phyloP scores from a whole-genome alignment of 2,888 invertebrate species.

The Tryphoninae sp. region DNA sequence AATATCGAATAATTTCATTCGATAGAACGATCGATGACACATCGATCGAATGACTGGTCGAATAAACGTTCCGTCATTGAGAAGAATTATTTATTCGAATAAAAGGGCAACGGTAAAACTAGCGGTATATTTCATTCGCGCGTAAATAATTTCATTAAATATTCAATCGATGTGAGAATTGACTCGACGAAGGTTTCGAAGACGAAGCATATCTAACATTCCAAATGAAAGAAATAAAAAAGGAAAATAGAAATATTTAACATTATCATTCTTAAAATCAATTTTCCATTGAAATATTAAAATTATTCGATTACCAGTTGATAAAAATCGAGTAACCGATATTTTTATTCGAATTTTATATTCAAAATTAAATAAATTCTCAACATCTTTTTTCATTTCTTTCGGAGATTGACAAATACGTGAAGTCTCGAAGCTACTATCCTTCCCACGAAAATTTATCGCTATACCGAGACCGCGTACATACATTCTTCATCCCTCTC shows the following conservation, averaged over 20 bases:
- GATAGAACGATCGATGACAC: slow-evolving; percentile 43
- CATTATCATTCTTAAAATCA: too few species aligned
- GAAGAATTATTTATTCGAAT: slow-evolving; percentile 34
- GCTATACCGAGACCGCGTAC: slow-evolving; percentile 8
- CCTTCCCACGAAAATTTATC: slow-evolving; percentile 32
- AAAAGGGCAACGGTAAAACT: slow-evolving; percentile 27
- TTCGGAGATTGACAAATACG: not conserved
- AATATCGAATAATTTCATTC: slow-evolving; percentile 10
- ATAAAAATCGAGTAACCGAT: not conserved
- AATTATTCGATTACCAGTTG: too few species aligned
- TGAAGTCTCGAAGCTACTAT: slow-evolving; percentile 27
- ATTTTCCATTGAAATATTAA: too few species aligned
- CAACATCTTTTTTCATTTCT: not conserved
- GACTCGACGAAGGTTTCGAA: not conserved
- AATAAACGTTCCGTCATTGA: slow-evolving; percentile 19
- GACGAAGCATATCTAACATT: not conserved
- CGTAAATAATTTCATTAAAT: slow-evolving; percentile 1
- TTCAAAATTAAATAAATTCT: not conserved
- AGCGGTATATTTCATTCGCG: slow-evolving; percentile 1
- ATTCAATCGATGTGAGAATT: slow-evolving; percentile 7
- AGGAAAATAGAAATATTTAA: too few species aligned
- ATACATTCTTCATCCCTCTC: slow-evolving; percentile 47
- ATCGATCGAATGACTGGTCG: slow-evolving; percentile 55
- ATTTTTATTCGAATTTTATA: not conserved
- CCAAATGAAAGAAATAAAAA: not conserved